Evolutionary conservation across 2,797 vertebrate genomes (phyloP), one percentile per base, ranked within the genome.

Genomic region (Sandelia bainsii): DNA sequence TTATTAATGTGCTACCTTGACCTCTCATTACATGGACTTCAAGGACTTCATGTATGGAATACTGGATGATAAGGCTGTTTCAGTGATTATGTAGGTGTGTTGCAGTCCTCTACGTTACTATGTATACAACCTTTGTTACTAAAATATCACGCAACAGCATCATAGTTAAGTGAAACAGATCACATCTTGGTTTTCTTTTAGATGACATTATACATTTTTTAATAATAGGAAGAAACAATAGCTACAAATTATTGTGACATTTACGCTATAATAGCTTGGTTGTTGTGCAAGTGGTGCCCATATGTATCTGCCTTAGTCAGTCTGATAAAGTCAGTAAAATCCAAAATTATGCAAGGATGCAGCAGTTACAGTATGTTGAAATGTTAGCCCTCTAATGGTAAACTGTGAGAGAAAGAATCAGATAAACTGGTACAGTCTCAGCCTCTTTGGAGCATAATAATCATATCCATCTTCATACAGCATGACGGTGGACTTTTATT

Each of bases 271-370:
- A 54, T 34, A 52, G 6, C 19, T 42, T 48, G 16, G 6, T 34
- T 8, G 8, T 10, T 34, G 32, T 34, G 32, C 32, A 34, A 8
- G 32, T 34, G 27, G 27, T 19, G 44, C 8, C 44, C n/a, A 17
- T 45, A 7, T 19, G 17, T 19, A 9, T 45, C 7, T n/a, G 19
- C 1, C 44, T n/a, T 17, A 45, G 17, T 7, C 6, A 19, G 27
- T 1, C 27, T 57, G 37, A 13, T 13, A 2, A 46, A 37, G 1
- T 46, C 25, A 3, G 45, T 20, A 64, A 62, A 52, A 11, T 62
- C 48, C 14, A 56, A 17, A 2, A 56, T 74, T 69, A 16, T 4
- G 42, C 19, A 79, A 70, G 49, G 32, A 9, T 59, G 34, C 2
- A 54, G 34, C 25, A 11, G 1, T 1, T 44, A 0, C n/a, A 45